These are phyloP conservation scores for Zoanthus sansibaricus DNA, from an alignment of 92 coral and sea anemone species.

Conservation along the genomic window DNA sequence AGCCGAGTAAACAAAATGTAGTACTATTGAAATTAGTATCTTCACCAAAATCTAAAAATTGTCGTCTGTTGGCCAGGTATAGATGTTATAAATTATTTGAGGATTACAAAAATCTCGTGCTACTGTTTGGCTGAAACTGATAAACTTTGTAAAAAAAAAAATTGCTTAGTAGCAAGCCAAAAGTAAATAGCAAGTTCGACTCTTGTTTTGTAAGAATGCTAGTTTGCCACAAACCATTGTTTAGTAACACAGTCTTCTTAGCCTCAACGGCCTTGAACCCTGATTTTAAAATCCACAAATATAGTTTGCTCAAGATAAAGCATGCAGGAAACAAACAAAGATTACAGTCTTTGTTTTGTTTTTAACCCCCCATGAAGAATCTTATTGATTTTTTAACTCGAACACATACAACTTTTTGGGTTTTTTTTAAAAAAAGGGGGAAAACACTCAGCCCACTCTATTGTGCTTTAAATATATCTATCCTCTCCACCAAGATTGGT, in stretches of 20 bases:
- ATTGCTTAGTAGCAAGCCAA: background rate
- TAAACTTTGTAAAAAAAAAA: background rate
- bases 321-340: slow-evolving; percentile 24
- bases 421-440: background rate
- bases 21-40: background rate
- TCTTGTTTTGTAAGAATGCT: background rate
- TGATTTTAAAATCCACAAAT: slow-evolving; percentile 24
- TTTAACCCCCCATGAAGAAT: slow-evolving; percentile 23
- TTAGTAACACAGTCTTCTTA: background rate
- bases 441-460: background rate
- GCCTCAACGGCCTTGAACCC: background rate
- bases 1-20: background rate
- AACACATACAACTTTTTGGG: slow-evolving; percentile 6
- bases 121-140: background rate
- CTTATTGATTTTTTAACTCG: slow-evolving; percentile 26
- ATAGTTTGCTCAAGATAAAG: slow-evolving; percentile 18
- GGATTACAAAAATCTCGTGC: too few relatives aligned
- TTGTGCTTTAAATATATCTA: background rate
- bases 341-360: slow-evolving; percentile 19
- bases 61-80: too few relatives aligned
- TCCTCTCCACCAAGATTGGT: background rate
- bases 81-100: too few relatives aligned
- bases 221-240: slow-evolving; percentile 1
- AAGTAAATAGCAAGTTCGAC: background rate
- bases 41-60: too few relatives aligned